Conservation (phyloP, 2,113 vertebrate genomes). For the Psophia crepitans region DNA sequence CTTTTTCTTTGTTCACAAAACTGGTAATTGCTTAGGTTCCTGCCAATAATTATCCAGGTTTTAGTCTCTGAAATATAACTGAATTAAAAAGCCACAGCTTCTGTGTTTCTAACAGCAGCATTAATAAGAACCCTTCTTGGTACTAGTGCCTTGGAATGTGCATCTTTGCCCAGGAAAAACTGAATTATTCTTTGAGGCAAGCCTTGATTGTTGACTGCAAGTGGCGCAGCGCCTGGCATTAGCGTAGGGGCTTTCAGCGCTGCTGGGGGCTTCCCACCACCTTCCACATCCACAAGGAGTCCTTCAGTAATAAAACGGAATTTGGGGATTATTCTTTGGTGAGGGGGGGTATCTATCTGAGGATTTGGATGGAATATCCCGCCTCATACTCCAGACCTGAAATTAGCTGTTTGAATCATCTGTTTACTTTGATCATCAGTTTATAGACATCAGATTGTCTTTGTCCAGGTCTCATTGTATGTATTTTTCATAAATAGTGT, state of each 20-base stretch:
- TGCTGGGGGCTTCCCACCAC: not conserved
- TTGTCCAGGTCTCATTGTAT: not conserved
- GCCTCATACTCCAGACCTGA: not conserved
- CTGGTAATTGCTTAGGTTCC: not conserved
- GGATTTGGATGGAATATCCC: not conserved
- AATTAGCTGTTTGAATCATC: not conserved
- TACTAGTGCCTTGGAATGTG: not conserved
- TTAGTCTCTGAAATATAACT: not conserved
- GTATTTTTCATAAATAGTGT: not conserved
- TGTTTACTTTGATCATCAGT: not conserved
- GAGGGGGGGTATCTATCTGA: not conserved
- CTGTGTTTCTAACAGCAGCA: not conserved
- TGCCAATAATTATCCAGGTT: not conserved
- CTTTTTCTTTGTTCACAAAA: not conserved
- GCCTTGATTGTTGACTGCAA: not conserved
- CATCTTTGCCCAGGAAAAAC: not conserved
- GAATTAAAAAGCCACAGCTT: not conserved
- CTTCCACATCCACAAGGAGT: not conserved
- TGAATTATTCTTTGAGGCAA: not conserved
- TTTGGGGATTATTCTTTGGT: not conserved
- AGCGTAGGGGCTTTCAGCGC: not conserved
- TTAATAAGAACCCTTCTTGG: not conserved
- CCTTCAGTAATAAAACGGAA: not conserved
- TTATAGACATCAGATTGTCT: not conserved
- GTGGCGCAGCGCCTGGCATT: not conserved